Evolutionary conservation across 1,140 invertebrate species (phyloP), one percentile per base, ranked within the genome.

Genomic region (Drosophila bocqueti): DNA sequence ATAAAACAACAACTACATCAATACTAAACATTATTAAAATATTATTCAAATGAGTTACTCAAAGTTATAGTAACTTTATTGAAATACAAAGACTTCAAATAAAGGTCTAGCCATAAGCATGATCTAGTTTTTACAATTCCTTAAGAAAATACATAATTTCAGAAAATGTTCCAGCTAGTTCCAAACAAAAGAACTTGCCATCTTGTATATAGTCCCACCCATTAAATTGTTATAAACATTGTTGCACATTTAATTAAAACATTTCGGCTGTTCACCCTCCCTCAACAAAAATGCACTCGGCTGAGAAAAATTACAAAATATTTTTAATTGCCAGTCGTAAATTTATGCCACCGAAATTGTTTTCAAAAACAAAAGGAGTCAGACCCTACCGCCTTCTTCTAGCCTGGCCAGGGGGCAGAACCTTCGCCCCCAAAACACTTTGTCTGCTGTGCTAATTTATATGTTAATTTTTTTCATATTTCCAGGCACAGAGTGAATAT

Each of bases 381-480:
- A 6, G 54, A 40, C 21, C 16, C 43, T 11, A 16, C 38, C 40
- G 45, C 40, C 18, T 26, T 26, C 40, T 21, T 58, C 26, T n/a
- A n/a, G n/a, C 21, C 10, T 13, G 2, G 7, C n/a, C 5, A 3
- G 13, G n/a, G 40, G 21, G 52, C 13, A 34, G 24, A 54, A 38
- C 63, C 24, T 42, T 47, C 36, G 36, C 43, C 64, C 49, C 64
- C 43, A 42, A 34, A 58, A 49, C 65, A 62, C 71, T 79, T 80
- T 80, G 69, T 61, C 69, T 80, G 69, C 71, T 75, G 40, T 80
- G 78, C 78, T 80, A 80, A 80, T 80, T 80, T 80, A 80, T 80
- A 80, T 80, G 78, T 79, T 80, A 80, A 80, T 80, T 80, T 80
- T 78, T 76, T 65, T 68, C 76, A 68, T 73, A 80, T 80, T 80